Evolutionary conservation across 2,113 vertebrate genomes (phyloP), one percentile per base, ranked within the genome.

Genomic region (Coracopsis vasa): DNA sequence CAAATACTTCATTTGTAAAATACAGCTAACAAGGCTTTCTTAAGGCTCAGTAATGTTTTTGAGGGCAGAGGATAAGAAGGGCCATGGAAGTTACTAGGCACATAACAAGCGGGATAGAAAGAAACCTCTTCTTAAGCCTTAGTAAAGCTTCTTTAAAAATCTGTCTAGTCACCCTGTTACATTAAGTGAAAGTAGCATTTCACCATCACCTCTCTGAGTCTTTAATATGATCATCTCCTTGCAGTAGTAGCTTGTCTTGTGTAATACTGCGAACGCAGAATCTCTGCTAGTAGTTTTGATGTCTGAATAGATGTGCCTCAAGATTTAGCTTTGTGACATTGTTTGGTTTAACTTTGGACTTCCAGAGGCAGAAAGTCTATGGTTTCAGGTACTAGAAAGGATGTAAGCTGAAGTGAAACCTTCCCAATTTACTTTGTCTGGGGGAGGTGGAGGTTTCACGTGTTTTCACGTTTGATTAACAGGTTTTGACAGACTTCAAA

Each of bases 401-500:
- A 28, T 77, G 20, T 48, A 80, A 86, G 64, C 50, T 17, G 4
- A 74, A 91, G 64, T 58, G 42, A 65, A 71, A 33, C 51, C 18
- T 86, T 80, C 42, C 2, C 1, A 11, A 6, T 58, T 70, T 33
- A 41, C 58, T 66, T 28, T 64, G 54, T 92, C 74, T 61, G 50
- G 33, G 16, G 44, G 56, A 78, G 29, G 64, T 64, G 65, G 47
- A 79, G 47, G 56, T 58, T 58, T 58, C 33, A 66, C 60, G 27
- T 56, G 64, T 35, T 47, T 72, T 94, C 41, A 37, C 35, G 66
- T 72, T 89, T 89, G 94, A 94, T 60, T 97, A 94, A 71, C 83
- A 69, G 71, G 50, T 86, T 96, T 84, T 86, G 53, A 95, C 92
- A 94, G 72, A 88, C 90, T 95, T 96, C 65, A 84, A 3, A 93